Conservation (phyloP, 2,797 vertebrate species). For the Selene dorsalis region DNA sequence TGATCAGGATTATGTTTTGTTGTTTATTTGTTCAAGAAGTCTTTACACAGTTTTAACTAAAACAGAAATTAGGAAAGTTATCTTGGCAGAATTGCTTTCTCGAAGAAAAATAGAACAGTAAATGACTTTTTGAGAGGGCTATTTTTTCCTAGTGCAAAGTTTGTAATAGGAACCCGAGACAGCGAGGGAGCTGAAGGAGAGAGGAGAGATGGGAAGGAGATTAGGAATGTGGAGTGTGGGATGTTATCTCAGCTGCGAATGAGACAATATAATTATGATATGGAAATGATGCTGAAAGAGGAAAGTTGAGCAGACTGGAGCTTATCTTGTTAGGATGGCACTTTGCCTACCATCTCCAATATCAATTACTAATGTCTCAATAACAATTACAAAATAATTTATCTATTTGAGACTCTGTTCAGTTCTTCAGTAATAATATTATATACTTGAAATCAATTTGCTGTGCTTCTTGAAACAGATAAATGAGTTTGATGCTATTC, state of each 20-base stretch:
- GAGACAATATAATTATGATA: constrained; percentile 95
- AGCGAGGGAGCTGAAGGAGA: constrained; percentile 35
- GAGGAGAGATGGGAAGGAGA: constrained; percentile 55
- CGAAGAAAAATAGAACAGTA: neutral
- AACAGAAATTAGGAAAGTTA: constrained; percentile 15
- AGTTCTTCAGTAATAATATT: constrained; percentile 45
- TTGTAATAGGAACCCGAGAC: constrained; percentile 37
- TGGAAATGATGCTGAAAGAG: constrained; percentile 92
- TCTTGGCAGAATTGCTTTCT: constrained; percentile 5
- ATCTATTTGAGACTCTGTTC: constrained; percentile 47
- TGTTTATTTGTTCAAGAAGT: constrained; percentile 9
- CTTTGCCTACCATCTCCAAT: constrained; percentile 57
- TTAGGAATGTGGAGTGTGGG: constrained; percentile 78
- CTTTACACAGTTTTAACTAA: neutral
- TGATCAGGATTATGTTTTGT: neutral
- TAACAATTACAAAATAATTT: constrained; percentile 65
- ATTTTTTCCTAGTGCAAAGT: constrained; percentile 33
- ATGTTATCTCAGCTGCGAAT: constrained; percentile 90
- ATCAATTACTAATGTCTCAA: constrained; percentile 71
- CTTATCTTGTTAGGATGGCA: constrained; percentile 65
- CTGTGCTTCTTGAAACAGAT: constrained; percentile 50
- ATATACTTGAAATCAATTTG: constrained; percentile 69
- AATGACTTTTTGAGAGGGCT: constrained; percentile 24
- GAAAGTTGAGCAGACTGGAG: constrained; percentile 67
- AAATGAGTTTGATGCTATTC: constrained; percentile 58